Conservation (phyloP, 1,140 invertebrate species). For the Leptinotarsa undecemlineata region DNA sequence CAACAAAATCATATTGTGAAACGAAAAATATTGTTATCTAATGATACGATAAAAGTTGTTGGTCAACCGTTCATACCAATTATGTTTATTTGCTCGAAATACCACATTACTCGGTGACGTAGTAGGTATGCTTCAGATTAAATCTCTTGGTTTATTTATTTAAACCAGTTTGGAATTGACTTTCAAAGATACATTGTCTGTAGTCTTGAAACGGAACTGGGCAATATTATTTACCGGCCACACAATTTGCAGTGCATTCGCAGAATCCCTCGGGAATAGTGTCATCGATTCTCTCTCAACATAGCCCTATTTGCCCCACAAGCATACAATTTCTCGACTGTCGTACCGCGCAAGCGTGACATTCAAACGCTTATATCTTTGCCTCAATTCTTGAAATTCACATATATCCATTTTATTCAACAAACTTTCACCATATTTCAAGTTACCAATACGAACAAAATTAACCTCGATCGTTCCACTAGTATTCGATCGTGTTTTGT, state of each 20-base stretch:
- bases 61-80: no score
- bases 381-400: not conserved
- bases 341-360: not conserved
- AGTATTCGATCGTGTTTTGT: not conserved
- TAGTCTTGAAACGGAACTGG: no score
- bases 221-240: no score
- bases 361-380: not conserved
- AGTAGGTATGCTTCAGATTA: no score
- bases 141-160: no score
- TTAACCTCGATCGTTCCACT: conserved; percentile 9
- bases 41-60: no score
- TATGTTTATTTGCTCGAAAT: no score
- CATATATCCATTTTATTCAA: not conserved
- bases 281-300: conserved; percentile 10
- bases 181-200: no score
- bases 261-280: conserved; percentile 9
- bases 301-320: not conserved
- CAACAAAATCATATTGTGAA: no score
- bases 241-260: not conserved
- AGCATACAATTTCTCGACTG: not conserved
- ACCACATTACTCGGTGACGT: no score
- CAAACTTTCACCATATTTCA: conserved; percentile 19
- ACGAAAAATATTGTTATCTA: no score
- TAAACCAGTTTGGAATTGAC: no score
- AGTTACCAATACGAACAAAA: conserved; percentile 7